Percentiles rank a stretch among this genome's conserved stretches.
These are phyloP conservation scores for Tinamus guttatus DNA, from an alignment of 2,113 vertebrate species.

Conservation along the genomic window DNA sequence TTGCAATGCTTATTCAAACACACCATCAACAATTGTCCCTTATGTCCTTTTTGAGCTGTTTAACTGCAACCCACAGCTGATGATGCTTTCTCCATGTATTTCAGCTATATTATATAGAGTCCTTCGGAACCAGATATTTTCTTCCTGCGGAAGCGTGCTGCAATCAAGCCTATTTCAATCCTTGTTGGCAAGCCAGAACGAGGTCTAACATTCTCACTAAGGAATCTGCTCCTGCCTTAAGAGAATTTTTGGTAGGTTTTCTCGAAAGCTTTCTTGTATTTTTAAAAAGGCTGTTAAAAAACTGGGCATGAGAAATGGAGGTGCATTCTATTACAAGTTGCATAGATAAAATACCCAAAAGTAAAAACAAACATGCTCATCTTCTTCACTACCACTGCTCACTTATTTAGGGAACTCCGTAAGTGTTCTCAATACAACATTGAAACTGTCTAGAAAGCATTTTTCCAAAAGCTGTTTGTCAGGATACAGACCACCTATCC, in stretches of 20 bases:
- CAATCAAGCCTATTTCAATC: not conserved
- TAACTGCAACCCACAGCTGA: not conserved
- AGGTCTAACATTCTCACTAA: not conserved
- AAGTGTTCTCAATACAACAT: not conserved
- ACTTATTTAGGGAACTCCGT: not conserved
- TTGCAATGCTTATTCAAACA: not conserved
- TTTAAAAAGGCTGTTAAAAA: not conserved
- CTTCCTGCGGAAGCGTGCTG: not conserved
- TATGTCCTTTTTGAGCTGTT: not conserved
- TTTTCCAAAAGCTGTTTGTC: not conserved
- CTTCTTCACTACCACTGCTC: not conserved
- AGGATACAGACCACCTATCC: not conserved
- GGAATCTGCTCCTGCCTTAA: not conserved
- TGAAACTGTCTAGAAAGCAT: not conserved
- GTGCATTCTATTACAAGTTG: not conserved
- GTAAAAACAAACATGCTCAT: not conserved
- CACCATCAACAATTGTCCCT: not conserved
- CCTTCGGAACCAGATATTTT: not conserved
- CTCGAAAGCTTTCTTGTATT: not conserved
- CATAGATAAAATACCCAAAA: not conserved
- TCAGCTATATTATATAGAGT: not conserved
- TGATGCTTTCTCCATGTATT: not conserved
- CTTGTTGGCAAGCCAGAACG: not conserved
- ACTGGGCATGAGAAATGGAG: not conserved
- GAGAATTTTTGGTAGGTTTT: not conserved